A percentile compares a stretch with the other conserved stretches of the same genome.
Conservation (phyloP, 2,113 vertebrate species). For the Pycnonotus jocosus region DNA sequence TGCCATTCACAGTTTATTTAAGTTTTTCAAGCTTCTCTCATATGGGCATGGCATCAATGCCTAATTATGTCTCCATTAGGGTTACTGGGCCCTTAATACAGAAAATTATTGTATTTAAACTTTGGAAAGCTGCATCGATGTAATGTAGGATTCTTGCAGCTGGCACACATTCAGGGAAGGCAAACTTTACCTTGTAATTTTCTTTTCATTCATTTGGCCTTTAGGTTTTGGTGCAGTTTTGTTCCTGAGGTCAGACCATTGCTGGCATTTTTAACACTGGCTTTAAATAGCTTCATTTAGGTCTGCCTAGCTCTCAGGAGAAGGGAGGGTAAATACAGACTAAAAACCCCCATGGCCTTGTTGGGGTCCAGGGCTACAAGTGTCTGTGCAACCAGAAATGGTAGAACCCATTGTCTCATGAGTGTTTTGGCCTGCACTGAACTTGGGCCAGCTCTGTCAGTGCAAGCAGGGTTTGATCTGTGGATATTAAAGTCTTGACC, state of each 20-base stretch:
- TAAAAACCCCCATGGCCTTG: not conserved
- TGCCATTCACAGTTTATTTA: slow-evolving; percentile 57
- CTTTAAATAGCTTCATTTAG: slow-evolving; percentile 2
- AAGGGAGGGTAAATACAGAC: not conserved
- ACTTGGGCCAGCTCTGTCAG: not conserved
- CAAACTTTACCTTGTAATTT: slow-evolving; percentile 44
- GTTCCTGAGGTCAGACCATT: not conserved
- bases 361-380: not conserved
- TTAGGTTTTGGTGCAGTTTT: not conserved
- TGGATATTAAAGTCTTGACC: not conserved
- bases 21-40: slow-evolving; percentile 52
- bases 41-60: slow-evolving; percentile 52
- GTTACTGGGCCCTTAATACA: slow-evolving; percentile 21
- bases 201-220: slow-evolving; percentile 11
- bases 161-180: not conserved
- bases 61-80: slow-evolving; percentile 47
- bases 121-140: not conserved
- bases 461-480: fast-evolving
- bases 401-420: not conserved
- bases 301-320: not conserved
- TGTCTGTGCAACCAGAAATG: not conserved
- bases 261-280: not conserved
- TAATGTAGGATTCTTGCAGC: not conserved
- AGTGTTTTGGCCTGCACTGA: not conserved
- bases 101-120: slow-evolving; percentile 57